Evolutionary conservation across 2,113 vertebrate genomes (phyloP), one percentile per base, ranked within the genome.

Genomic region (Entomyzon cyanotis): DNA sequence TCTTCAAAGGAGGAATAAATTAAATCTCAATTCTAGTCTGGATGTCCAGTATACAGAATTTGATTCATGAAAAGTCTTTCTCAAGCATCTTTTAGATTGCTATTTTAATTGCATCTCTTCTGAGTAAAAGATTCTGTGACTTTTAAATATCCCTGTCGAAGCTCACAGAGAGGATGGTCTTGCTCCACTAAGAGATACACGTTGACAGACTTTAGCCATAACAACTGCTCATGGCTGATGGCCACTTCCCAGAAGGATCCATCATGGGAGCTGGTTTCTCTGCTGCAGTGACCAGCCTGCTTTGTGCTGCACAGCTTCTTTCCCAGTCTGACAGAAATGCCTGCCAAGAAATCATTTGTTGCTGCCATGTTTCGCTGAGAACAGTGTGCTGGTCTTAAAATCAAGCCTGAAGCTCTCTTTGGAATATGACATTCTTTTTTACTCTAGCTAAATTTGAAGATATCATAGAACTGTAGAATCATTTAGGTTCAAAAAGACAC

Each of bases 141-240:
- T 90, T 84, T 89, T 87, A 63, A 89, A 79, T n/a, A 10, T 35
- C 39, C 95, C 18, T 77, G 22, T 92, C 78, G 83, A 89, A 89
- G 59, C 35, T 91, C 47, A 47, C 37, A 60, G 20, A 75, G 33
- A 47, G 44, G 16, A 67, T 67, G 12, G 28, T 60, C 67, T 88
- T 89, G 30, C 20, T 84, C 42, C 15, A 18, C 33, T 27, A 76
- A 76, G 53, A 87, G 49, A 58, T 82, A 69, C 11, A 27, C 19
- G 10, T 60, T 95, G 69, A 19, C 41, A 92, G 28, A 20, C 49
- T 90, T 92, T 87, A 87, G 79, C 73, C 67, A 55, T 47, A 90
- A 39, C 35, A 75, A 25, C 44, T 77, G 18, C 55, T 86, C 2
- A 1, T 18, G 78, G 67, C 12, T 91, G 88, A 83, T 77, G 78